Percentiles rank a stretch among this genome's conserved stretches.
Conservation (phyloP, 1,140 invertebrate species). For the Pemphigus obesinymphae region DNA sequence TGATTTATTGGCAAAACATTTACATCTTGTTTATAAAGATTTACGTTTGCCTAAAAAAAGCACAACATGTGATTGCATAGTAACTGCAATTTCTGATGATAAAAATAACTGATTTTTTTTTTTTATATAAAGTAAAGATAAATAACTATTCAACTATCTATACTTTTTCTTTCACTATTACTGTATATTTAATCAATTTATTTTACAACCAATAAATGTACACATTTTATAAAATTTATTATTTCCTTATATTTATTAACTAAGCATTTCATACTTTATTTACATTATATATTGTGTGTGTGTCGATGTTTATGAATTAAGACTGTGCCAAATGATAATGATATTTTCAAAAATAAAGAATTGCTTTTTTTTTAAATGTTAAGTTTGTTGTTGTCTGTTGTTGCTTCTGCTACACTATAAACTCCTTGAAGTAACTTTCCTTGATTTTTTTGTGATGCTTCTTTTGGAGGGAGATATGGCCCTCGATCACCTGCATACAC, state of each 20-base stretch:
- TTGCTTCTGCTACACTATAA: slow-evolving; percentile 66
- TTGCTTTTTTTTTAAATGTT: slow-evolving; percentile 26
- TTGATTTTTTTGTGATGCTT: slow-evolving; percentile 54
- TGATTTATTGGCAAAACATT: slow-evolving; percentile 48
- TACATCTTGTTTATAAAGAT: slow-evolving; percentile 48
- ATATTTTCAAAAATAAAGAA: slow-evolving; percentile 10
- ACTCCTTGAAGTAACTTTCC: slow-evolving; percentile 66
- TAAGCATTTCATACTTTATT: neutral
- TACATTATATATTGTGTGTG: neutral
- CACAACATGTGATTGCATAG: slow-evolving; percentile 44
- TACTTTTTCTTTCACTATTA: no score
- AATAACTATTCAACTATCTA: neutral
- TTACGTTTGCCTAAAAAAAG: slow-evolving; percentile 43
- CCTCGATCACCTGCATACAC: slow-evolving; percentile 76
- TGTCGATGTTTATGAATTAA: neutral
- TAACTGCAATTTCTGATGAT: neutral
- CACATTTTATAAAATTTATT: neutral
- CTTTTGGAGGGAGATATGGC: slow-evolving; percentile 62
- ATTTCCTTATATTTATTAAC: neutral
- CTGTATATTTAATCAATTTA: neutral
- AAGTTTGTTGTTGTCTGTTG: slow-evolving; percentile 51
- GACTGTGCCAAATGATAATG: slow-evolving; percentile 13
- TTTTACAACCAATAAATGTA: neutral
- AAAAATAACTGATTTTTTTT: neutral
- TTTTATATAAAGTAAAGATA: neutral